Base-by-base conservation (phyloP, 2,797 vertebrate species). In the Gymnopithys bicolor region DNA sequence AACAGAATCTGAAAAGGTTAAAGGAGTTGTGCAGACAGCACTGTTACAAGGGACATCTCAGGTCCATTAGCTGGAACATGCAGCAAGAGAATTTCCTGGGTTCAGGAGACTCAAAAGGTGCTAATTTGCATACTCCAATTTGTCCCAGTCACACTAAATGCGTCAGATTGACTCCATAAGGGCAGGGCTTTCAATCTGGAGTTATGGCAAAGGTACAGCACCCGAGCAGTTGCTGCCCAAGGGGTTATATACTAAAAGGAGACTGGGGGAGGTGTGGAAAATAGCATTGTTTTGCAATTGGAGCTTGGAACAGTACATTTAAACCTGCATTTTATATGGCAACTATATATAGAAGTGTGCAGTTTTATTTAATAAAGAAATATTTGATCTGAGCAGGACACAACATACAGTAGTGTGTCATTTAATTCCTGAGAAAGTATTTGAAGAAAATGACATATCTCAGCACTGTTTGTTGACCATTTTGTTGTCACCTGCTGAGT, bases 401-500 rank as follows among this genome's bases (percentile, higher is more conserved):
- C 83, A 95, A 87, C 91, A 74, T 96, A 95, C 90, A 25, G 53
- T 93, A 95, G 85, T 94, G 77, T 98, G 96, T 97, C 97, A 97
- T 98, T 98, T 97, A 94, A 91, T 98, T 98, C 89, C 94, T 94
- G 75, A 90, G 95, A 97, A 98, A 96, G 95, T 96, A 90, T 97
- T 97, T 97, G 97, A 94, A 95, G 97, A 97, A 98, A 98, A 98
- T 98, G 87, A 97, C 97, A 98, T 93, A 96, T 96, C 97, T 97
- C 95, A 91, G 95, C 95, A 91, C 95, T 97, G 92, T 96, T 97
- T 97, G 97, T 97, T 98, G 98, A 97, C 98, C 93, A 13, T 97
- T 98, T 97, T 98, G 97, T 96, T 96, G 94, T 97, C 96, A 96
- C 98, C 97, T 97, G 97, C 98, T 98, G 98, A 97, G 97, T 94